Conservation (phyloP, 2,888 invertebrate species). For the Stenodema calcarata region DNA sequence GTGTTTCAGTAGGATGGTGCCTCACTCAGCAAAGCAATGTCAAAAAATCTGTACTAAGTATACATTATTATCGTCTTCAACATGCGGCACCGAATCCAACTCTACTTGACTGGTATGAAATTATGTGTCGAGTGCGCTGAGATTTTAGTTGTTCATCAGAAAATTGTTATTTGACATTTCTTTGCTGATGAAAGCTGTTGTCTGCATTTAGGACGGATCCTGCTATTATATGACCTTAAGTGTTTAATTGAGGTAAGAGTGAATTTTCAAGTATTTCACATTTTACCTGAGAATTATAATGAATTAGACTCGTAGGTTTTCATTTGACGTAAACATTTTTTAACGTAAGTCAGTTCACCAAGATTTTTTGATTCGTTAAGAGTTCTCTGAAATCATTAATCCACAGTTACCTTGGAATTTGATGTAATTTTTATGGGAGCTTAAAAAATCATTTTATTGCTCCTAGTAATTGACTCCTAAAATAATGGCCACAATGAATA, state of each 20-base stretch:
- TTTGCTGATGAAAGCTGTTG: slow-evolving; percentile 58
- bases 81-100: slow-evolving; percentile 32
- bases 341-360: too few relatives aligned
- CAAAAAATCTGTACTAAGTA: slow-evolving; percentile 53
- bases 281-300: not conserved
- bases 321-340: too few relatives aligned
- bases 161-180: slow-evolving; percentile 59
- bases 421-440: too few relatives aligned
- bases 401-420: too few relatives aligned
- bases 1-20: slow-evolving; percentile 55
- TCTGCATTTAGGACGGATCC: slow-evolving; percentile 51
- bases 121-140: slow-evolving; percentile 48
- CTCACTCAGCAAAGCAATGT: slow-evolving; percentile 59
- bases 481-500: too few relatives aligned
- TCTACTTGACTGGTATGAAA: slow-evolving; percentile 13
- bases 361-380: too few relatives aligned
- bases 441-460: too few relatives aligned
- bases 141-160: not conserved
- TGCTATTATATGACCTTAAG: slow-evolving; percentile 44
- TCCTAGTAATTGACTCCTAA: too few relatives aligned
- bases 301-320: not conserved
- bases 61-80: not conserved
- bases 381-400: too few relatives aligned
- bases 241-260: slow-evolving; percentile 42
- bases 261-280: slow-evolving; percentile 14